phyloP scores from a whole-genome alignment of 2,797 vertebrate species.

The Uromys caudimaculatus region DNA sequence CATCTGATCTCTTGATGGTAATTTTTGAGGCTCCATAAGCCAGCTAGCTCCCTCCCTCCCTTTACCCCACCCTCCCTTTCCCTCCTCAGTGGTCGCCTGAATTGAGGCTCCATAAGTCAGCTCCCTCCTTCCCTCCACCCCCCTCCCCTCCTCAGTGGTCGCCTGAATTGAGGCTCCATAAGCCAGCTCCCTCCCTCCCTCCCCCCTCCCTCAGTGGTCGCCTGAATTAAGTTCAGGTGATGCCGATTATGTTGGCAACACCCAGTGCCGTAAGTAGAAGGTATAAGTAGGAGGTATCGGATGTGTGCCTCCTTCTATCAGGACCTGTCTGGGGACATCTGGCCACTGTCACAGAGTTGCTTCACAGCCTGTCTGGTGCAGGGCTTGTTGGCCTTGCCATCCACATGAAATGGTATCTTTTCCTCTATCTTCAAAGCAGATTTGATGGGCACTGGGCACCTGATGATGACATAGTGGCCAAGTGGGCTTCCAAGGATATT shows the following conservation, averaged over 20 bases:
- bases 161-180: neutral
- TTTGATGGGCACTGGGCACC: neutral
- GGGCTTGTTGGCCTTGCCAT: neutral
- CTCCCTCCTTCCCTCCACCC: neutral
- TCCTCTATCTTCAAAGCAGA: neutral
- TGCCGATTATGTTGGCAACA: neutral
- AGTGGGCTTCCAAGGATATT: neutral
- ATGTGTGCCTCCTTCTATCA: too few relatives aligned
- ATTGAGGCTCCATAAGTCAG: neutral
- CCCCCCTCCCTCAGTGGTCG: too few relatives aligned
- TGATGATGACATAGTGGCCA: neutral
- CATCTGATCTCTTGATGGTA: neutral
- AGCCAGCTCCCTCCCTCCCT: neutral
- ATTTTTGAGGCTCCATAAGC: neutral
- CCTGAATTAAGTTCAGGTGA: neutral
- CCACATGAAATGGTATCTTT: neutral
- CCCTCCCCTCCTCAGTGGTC: neutral
- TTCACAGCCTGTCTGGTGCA: too few relatives aligned
- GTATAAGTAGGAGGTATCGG: neutral
- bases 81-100: neutral
- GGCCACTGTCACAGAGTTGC: neutral
- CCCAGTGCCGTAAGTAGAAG: neutral
- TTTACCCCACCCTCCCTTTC: neutral
- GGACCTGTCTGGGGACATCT: neutral
- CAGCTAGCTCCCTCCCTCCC: neutral